Conservation (phyloP, 2,797 vertebrate species). For the Takifugu ocellatus region DNA sequence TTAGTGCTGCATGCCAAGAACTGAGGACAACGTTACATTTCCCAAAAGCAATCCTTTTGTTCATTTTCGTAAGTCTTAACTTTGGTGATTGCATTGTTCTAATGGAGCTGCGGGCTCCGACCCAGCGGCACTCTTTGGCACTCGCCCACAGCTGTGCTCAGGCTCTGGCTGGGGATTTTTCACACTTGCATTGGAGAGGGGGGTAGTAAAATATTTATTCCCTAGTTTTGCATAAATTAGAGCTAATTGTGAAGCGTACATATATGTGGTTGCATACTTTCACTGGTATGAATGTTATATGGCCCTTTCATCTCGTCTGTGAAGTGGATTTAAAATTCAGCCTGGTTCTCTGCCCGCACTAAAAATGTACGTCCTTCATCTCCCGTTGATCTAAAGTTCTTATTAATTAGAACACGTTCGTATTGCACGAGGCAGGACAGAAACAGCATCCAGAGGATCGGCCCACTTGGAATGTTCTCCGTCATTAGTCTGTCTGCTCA, state of each 20-base stretch:
- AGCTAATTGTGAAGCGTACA: slow-evolving; percentile 52
- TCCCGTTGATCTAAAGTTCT: background rate
- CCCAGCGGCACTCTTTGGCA: slow-evolving; percentile 63
- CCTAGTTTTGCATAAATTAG: slow-evolving; percentile 55
- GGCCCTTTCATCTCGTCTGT: slow-evolving; percentile 66
- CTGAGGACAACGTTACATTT: slow-evolving; percentile 50
- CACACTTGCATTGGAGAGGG: slow-evolving; percentile 34
- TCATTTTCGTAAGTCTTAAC: slow-evolving; percentile 79
- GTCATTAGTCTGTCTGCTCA: background rate
- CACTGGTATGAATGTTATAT: slow-evolving; percentile 41
- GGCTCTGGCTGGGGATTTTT: slow-evolving; percentile 56
- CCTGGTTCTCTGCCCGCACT: background rate
- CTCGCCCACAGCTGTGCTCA: slow-evolving; percentile 48
- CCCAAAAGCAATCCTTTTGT: slow-evolving; percentile 72
- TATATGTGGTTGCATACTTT: slow-evolving; percentile 59
- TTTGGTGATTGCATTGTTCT: slow-evolving; percentile 76
- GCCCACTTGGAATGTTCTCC: background rate
- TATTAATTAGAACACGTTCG: background rate
- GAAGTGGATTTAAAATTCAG: slow-evolving; percentile 47
- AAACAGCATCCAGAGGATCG: background rate
- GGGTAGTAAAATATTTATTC: slow-evolving; percentile 58
- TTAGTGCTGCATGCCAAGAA: slow-evolving; percentile 26
- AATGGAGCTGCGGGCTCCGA: slow-evolving; percentile 66
- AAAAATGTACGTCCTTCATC: background rate
- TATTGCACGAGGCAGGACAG: background rate